Conservation (phyloP, 2,113 vertebrate species). For the Tinamus guttatus region DNA sequence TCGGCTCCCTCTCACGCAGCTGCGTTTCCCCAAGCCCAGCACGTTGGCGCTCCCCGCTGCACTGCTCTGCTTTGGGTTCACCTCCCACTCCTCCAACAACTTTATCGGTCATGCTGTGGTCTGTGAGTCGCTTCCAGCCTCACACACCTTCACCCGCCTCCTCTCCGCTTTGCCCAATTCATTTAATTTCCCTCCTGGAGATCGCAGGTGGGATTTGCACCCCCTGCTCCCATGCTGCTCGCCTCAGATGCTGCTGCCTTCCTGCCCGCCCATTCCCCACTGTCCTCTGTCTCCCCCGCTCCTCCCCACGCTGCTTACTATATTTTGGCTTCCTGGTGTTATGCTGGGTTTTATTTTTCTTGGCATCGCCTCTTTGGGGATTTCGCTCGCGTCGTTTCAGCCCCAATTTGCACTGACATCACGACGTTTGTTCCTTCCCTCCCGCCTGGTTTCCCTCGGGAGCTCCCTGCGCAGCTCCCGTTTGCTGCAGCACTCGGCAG, state of each 20-base stretch:
- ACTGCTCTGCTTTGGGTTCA: neutral
- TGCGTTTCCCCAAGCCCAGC: neutral
- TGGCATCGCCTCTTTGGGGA: conserved; percentile 29
- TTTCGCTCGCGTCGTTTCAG: conserved; percentile 49
- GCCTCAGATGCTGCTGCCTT: neutral
- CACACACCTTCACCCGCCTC: accelerated
- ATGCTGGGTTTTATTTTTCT: conserved; percentile 39
- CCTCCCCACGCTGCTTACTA: neutral
- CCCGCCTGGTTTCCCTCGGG: accelerated
- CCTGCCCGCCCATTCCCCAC: neutral
- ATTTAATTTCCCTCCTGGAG: neutral
- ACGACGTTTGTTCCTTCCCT: neutral
- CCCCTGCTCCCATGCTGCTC: neutral
- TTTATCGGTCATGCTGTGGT: neutral
- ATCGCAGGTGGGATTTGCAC: neutral
- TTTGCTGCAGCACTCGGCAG: neutral
- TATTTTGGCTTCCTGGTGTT: neutral
- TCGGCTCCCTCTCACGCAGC: accelerated
- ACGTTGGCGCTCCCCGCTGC: neutral
- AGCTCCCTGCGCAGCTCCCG: accelerated
- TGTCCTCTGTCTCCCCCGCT: accelerated
- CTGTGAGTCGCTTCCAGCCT: neutral
- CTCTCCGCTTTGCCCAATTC: neutral
- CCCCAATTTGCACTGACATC: neutral
- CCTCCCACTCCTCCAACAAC: neutral